A percentile compares a stretch with the other conserved stretches of the same genome.
phyloP scores from a whole-genome alignment of 2,113 vertebrate species.

The Xyliphius kryptos region DNA sequence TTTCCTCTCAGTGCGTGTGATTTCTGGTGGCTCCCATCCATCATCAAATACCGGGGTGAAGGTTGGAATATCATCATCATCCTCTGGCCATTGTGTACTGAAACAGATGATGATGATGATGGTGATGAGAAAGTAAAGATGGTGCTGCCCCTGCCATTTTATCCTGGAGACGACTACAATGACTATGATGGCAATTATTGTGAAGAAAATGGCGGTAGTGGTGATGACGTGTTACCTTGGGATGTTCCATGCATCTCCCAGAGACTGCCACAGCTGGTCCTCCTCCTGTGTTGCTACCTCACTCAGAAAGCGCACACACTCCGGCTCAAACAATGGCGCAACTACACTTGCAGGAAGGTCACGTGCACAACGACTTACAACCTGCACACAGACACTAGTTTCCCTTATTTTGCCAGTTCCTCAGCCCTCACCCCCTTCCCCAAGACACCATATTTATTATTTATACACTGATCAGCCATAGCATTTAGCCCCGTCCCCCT shows the following conservation, averaged over 20 bases:
- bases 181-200: neutral
- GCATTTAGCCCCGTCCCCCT: too few species aligned
- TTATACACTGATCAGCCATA: too few species aligned
- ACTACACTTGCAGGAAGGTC: conserved; percentile 51
- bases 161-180: too few species aligned
- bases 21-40: conserved; percentile 67
- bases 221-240: conserved; percentile 72
- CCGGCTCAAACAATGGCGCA: conserved; percentile 64
- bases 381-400: conserved; percentile 55
- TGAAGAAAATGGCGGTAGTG: too few species aligned
- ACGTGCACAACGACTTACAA: conserved; percentile 54
- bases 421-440: too few species aligned
- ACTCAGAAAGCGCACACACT: conserved; percentile 68
- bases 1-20: conserved; percentile 21
- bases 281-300: conserved; percentile 55
- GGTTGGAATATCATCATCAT: conserved; percentile 51
- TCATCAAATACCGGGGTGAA: conserved; percentile 70
- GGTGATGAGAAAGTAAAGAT: too few species aligned
- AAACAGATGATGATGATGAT: too few species aligned
- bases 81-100: conserved; percentile 66
- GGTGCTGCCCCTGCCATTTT: too few species aligned
- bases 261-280: conserved; percentile 25
- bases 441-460: too few species aligned
- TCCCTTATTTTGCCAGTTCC: too few species aligned
- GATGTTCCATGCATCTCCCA: conserved; percentile 67